Evolutionary conservation across 2,797 vertebrate species (phyloP).

Genomic region (Myotis myotis): DNA sequence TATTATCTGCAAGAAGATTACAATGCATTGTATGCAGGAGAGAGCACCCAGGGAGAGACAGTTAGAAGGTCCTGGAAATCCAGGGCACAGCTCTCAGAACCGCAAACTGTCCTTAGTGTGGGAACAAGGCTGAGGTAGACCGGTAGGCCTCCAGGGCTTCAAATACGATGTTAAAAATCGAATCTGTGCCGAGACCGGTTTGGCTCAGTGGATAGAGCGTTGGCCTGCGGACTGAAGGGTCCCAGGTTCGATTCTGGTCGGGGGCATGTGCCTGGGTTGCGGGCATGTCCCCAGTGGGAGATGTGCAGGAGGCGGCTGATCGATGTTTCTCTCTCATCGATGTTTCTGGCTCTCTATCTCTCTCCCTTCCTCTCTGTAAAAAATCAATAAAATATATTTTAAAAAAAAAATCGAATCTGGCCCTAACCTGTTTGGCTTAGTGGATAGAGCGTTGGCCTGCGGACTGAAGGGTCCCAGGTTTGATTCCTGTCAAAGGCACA

Average conservation of each 20-base stretch:
- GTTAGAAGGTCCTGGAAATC: rapidly evolving
- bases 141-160: not conserved
- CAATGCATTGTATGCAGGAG: not conserved
- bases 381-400: too few species aligned
- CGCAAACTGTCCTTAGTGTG: not conserved
- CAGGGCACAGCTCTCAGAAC: not conserved
- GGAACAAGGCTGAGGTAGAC: not conserved
- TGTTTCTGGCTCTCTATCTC: too few species aligned
- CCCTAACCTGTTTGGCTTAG: not conserved
- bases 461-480: not conserved
- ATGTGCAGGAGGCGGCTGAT: too few species aligned
- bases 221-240: not conserved
- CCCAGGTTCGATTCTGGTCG: too few species aligned
- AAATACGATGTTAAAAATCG: not conserved
- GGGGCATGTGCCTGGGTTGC: too few species aligned
- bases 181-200: not conserved
- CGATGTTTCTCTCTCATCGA: too few species aligned
- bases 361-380: too few species aligned
- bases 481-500: too few species aligned
- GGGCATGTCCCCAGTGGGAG: too few species aligned
- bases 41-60: too few species aligned
- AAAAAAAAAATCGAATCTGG: not conserved
- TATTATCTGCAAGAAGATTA: not conserved
- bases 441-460: not conserved
- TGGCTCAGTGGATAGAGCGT: not conserved